Percentiles rank a stretch among this genome's conserved stretches.
These are phyloP conservation scores for Procambarus virginalis DNA, from an alignment of 1,140 invertebrate species.

Conservation along the genomic window DNA sequence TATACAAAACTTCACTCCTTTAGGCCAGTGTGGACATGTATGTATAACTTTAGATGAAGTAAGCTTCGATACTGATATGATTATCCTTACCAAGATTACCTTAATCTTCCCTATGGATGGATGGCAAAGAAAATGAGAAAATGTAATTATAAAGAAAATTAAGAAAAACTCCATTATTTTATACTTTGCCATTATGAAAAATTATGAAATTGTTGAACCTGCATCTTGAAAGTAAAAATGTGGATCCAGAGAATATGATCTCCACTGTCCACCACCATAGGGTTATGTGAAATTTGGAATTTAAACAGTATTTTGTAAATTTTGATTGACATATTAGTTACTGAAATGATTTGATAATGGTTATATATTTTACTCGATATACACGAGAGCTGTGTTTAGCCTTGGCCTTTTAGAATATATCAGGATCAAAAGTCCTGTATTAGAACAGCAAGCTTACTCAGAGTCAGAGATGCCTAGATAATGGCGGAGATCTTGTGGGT, in stretches of 20 bases:
- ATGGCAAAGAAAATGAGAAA: conserved; percentile 48
- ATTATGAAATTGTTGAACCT: not conserved
- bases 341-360: not conserved
- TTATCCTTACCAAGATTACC: conserved; percentile 54
- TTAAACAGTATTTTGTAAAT: not conserved
- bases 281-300: not conserved
- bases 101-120: conserved; percentile 63
- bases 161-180: conserved; percentile 2
- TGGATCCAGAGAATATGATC: conserved; percentile 5
- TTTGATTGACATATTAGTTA: not conserved
- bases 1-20: conserved; percentile 2
- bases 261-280: conserved; percentile 12
- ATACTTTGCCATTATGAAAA: not conserved
- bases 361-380: not conserved
- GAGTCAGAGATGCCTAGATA: conserved; percentile 58
- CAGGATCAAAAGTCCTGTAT: not conserved
- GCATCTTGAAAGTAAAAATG: not conserved
- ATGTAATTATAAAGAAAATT: conserved; percentile 25
- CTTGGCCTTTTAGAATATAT: not conserved
- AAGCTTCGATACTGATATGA: conserved; percentile 31
- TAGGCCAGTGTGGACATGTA: not conserved
- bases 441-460: conserved; percentile 44
- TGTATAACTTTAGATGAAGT: conserved; percentile 44
- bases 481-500: conserved; percentile 55
- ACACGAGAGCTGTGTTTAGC: not conserved